Conservation (phyloP, 2,113 vertebrate genomes). For the Pelecanoides urinatrix region DNA sequence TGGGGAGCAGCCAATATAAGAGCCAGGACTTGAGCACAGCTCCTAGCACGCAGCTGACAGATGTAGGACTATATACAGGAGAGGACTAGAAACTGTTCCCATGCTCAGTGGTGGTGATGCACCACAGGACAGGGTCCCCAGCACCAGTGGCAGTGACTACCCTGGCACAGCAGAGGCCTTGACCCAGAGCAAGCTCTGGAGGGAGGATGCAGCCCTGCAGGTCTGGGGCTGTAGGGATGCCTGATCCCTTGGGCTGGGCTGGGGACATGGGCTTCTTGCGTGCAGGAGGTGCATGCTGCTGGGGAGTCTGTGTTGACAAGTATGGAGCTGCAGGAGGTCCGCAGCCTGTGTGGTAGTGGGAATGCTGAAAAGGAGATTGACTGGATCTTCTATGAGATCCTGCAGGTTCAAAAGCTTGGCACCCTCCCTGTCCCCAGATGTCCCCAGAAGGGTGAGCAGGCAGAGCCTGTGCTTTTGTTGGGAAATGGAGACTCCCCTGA, state of each 20-base stretch:
- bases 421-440: too few relatives aligned
- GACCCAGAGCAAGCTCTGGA: not conserved
- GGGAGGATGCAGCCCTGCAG: not conserved
- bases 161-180: not conserved
- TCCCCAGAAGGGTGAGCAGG: not conserved
- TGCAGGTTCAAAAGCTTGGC: not conserved
- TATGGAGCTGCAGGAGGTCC: not conserved
- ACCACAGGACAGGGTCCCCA: not conserved
- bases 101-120: not conserved
- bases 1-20: not conserved
- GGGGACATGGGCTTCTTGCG: not conserved
- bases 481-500: not conserved
- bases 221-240: not conserved
- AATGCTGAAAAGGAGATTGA: not conserved
- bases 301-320: too few relatives aligned
- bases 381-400: not conserved
- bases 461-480: not conserved
- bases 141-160: accelerated
- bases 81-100: not conserved
- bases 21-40: not conserved
- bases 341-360: not conserved
- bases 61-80: not conserved
- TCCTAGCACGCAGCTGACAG: not conserved
- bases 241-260: not conserved
- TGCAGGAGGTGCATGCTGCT: not conserved